Percentiles rank a stretch among this genome's conserved stretches.
Conservation (phyloP, 2,797 vertebrate species). For the Orestias chungarensis region DNA sequence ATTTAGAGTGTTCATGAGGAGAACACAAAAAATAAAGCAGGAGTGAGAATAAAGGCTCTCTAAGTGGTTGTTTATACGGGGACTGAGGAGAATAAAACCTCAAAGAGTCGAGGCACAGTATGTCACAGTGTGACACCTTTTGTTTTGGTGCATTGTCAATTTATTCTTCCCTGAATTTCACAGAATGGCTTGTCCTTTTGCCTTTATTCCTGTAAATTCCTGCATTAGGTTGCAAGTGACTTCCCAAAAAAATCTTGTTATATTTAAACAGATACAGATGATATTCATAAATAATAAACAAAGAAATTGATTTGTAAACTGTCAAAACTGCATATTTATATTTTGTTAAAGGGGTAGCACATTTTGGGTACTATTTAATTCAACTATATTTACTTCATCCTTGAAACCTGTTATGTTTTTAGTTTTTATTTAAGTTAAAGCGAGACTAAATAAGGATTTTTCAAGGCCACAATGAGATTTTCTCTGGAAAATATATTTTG, state of each 20-base stretch:
- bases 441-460: slow-evolving; percentile 4
- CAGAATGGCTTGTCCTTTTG: not conserved
- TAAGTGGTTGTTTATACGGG: slow-evolving; percentile 24
- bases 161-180: not conserved
- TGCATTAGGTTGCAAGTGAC: not conserved
- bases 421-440: too few relatives aligned
- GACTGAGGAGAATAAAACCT: not conserved
- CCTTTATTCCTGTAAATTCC: not conserved
- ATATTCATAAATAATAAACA: not conserved
- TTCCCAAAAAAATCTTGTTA: not conserved
- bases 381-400: not conserved
- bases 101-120: not conserved
- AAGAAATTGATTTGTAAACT: not conserved
- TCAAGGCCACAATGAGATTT: not conserved
- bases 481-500: not conserved
- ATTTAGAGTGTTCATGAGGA: slow-evolving; percentile 22
- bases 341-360: not conserved
- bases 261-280: not conserved
- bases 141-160: not conserved
- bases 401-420: too few relatives aligned
- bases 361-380: not conserved
- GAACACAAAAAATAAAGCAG: slow-evolving; percentile 27
- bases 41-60: not conserved
- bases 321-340: not conserved
- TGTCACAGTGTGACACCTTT: not conserved